Evolutionary conservation across 1,140 invertebrate genomes (phyloP), one percentile per base, ranked within the genome.

Genomic region (Medauroidea extradentata): DNA sequence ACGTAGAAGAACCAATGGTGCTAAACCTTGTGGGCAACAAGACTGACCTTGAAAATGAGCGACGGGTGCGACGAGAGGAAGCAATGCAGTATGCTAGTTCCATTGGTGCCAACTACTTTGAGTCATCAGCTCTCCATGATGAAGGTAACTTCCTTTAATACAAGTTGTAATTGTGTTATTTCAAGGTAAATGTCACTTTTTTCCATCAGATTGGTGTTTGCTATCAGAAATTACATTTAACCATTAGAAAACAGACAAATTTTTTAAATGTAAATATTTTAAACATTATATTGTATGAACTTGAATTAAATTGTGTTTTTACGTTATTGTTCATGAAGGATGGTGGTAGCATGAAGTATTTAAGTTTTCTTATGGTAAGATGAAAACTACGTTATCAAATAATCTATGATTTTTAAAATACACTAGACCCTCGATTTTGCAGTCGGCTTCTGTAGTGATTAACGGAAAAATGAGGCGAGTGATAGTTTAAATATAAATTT

Each of bases 21-120:
- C 69, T 93, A 1, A 85, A 85, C 1, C 74, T 95, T n/a, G 85
- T 93, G 21, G 91, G 91, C 2, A 95, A 94, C 71, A 94, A 95
- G 72, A 81, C 83, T 59, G 92, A 95, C 73, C 72, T 94, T 61
- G 73, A 71, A 21, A 71, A 79, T n/a, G 67, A 83, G 1, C 66
- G 83, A n/a, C 78, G 86, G 57, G 86, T 94, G 0, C 67, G 80
- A 0, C 69, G 73, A 0, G 82, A 84, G 19, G 90, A 93, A 67
- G 92, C 86, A 0, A 72, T 79, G 46, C 76, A 85, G 51, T 95
- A 91, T 76, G 88, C 92, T 2, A 79, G 78, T 18, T 83, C 82
- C n/a, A 93, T 95, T 24, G 89, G 86, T n/a, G 91, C 90, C 2
- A 77, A 79, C 0, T 94, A 93, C 76, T 85, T 86, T 64, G 93